Evolutionary conservation across 2,797 vertebrate species (phyloP).

Genomic region (Clarias pachynema): DNA sequence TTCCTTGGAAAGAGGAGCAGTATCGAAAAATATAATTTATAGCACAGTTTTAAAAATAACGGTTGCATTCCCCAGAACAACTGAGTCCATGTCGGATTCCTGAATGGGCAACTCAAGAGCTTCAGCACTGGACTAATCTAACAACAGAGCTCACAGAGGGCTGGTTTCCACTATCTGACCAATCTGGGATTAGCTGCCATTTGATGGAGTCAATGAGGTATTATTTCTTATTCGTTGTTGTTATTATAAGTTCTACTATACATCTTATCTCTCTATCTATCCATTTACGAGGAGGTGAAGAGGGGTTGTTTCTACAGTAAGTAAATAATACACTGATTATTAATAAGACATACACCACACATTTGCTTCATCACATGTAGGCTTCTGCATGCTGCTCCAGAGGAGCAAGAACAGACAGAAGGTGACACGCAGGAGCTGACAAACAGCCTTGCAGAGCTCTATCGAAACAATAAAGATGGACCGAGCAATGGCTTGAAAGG

Average conservation of each 20-base stretch:
- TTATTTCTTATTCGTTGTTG: conserved; percentile 5
- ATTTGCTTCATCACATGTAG: conserved; percentile 62
- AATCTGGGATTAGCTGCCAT: conserved; percentile 84
- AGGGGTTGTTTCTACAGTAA: background rate
- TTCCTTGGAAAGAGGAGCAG: background rate
- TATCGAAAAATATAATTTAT: background rate
- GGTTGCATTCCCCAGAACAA: conserved; percentile 45
- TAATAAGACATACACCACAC: background rate
- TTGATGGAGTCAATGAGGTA: conserved; percentile 95
- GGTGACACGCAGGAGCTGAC: conserved; percentile 75
- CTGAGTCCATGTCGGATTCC: conserved; percentile 65
- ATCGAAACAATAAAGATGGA: conserved; percentile 77
- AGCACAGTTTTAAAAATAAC: background rate
- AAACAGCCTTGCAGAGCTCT: conserved; percentile 80
- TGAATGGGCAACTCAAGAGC: conserved; percentile 86
- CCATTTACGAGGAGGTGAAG: background rate
- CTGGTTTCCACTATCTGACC: conserved; percentile 87
- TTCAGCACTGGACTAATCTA: conserved; percentile 60
- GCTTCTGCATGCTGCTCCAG: conserved; percentile 78
- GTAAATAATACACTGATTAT: background rate
- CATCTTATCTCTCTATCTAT: background rate
- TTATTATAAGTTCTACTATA: background rate
- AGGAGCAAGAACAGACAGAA: conserved; percentile 62
- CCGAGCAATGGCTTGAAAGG: conserved; percentile 60
- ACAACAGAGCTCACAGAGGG: conserved; percentile 74